Evolutionary conservation across 2,797 vertebrate species (phyloP).

Genomic region (Intellagama lesueurii): DNA sequence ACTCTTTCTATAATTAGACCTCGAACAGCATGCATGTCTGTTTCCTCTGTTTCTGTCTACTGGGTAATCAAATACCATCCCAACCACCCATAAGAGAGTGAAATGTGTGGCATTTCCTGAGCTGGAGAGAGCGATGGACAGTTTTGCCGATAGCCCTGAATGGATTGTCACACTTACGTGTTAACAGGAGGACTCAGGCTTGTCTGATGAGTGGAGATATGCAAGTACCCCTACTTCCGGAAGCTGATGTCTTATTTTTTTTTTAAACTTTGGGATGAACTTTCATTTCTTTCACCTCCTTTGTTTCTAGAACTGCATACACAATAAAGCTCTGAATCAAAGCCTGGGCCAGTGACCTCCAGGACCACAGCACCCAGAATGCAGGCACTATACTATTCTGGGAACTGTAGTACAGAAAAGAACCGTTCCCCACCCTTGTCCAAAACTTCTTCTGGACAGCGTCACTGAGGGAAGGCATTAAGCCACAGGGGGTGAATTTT

Average conservation of each 20-base stretch:
- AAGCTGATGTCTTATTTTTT: neutral
- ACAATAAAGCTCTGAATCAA: neutral
- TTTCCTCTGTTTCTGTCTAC: fast-evolving
- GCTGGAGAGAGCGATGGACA: fast-evolving
- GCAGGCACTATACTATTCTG: neutral
- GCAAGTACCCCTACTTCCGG: no score
- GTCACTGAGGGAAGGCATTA: no score
- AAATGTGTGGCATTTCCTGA: slow-evolving; percentile 8
- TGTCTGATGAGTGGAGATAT: no score
- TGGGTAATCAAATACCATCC: fast-evolving
- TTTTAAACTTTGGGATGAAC: neutral
- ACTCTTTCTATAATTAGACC: neutral
- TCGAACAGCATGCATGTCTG: neutral
- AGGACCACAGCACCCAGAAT: neutral
- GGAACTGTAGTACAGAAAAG: neutral
- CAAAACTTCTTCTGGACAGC: no score
- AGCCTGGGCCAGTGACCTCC: neutral
- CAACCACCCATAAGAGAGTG: fast-evolving
- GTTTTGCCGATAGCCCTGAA: slow-evolving; percentile 2
- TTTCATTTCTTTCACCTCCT: neutral
- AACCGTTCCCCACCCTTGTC: neutral
- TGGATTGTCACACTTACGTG: no score
- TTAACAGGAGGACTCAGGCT: no score
- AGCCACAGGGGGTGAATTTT: no score
- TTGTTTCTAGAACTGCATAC: no score